Percentiles rank a stretch among this genome's conserved stretches.
Evolutionary conservation across 1,140 invertebrate species (phyloP).

Genomic region (Zaprionus inermis): DNA sequence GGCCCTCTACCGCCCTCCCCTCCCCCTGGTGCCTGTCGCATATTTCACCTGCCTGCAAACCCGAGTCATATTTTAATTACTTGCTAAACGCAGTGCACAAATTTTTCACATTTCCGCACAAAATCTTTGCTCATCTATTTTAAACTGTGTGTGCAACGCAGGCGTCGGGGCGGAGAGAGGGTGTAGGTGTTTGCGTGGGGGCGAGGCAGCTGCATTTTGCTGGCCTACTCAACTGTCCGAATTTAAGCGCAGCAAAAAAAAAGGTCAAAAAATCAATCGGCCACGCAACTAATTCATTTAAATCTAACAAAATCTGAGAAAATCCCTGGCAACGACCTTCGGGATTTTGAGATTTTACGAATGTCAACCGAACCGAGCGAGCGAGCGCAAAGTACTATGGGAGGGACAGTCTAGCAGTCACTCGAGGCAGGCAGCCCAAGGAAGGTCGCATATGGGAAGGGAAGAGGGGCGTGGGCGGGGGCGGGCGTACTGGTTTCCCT

Average conservation of each 20-base stretch:
- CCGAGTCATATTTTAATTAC: conserved; percentile 75
- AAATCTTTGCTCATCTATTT: conserved; percentile 63
- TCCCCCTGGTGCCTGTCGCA: conserved; percentile 14
- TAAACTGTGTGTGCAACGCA: neutral
- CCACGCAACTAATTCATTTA: conserved; percentile 84
- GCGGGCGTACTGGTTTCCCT: conserved; percentile 29
- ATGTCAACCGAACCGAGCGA: conserved; percentile 84
- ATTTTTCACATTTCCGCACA: conserved; percentile 61
- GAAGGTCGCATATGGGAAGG: neutral
- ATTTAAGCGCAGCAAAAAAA: conserved; percentile 41
- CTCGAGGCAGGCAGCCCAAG: conserved; percentile 1
- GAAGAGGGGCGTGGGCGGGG: neutral
- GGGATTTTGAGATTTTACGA: conserved; percentile 84
- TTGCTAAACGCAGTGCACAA: conserved; percentile 72
- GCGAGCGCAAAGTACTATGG: conserved; percentile 48
- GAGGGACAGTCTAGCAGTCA: conserved; percentile 30
- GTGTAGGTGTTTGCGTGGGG: conserved; percentile 9
- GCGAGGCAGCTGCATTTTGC: conserved; percentile 36
- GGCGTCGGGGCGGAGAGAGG: conserved; percentile 5
- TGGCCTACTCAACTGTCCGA: conserved; percentile 42
- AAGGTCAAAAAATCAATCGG: conserved; percentile 85
- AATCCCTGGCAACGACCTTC: conserved; percentile 84
- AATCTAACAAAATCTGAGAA: conserved; percentile 84
- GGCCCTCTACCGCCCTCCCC: neutral
- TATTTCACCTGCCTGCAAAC: conserved; percentile 52